These are phyloP conservation scores for Bellardia bayeri DNA, from an alignment of 2,888 invertebrate species.

Conservation along the genomic window DNA sequence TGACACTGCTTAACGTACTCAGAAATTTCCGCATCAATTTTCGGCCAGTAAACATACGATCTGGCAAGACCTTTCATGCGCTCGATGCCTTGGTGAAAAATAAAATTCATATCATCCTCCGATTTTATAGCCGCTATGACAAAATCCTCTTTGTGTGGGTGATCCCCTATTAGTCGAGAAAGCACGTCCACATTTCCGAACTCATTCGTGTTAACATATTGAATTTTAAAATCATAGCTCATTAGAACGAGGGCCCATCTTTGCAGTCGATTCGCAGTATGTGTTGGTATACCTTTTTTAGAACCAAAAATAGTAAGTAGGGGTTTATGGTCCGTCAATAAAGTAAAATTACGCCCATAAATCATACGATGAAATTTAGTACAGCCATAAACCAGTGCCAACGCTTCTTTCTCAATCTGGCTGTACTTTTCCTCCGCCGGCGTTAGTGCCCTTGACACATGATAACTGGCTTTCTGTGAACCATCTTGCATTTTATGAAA, in stretches of 20 bases:
- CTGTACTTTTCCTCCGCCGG: conserved; percentile 70
- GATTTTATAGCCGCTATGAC: not conserved
- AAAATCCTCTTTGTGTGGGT: not conserved
- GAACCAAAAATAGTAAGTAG: conserved; percentile 51
- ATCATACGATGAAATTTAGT: conserved; percentile 49
- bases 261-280: conserved; percentile 52
- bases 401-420: conserved; percentile 75
- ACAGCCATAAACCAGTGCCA: conserved; percentile 29
- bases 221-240: conserved; percentile 52
- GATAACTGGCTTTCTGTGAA: conserved; percentile 28
- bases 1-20: conserved; percentile 60
- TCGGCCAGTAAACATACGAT: conserved; percentile 75
- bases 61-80: conserved; percentile 72
- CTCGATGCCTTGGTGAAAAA: conserved; percentile 58
- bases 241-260: conserved; percentile 44
- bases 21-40: conserved; percentile 74
- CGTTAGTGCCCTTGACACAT: conserved; percentile 41
- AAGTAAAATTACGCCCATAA: conserved; percentile 45
- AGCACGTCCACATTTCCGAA: conserved; percentile 55
- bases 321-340: conserved; percentile 57
- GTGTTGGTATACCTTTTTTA: conserved; percentile 55
- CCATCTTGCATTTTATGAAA: conserved; percentile 30
- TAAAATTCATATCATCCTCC: not conserved
- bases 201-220: conserved; percentile 44
- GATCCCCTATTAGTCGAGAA: conserved; percentile 20